These are phyloP conservation scores for Stercorarius parasiticus DNA, from an alignment of 2,113 vertebrate genomes.

Conservation along the genomic window DNA sequence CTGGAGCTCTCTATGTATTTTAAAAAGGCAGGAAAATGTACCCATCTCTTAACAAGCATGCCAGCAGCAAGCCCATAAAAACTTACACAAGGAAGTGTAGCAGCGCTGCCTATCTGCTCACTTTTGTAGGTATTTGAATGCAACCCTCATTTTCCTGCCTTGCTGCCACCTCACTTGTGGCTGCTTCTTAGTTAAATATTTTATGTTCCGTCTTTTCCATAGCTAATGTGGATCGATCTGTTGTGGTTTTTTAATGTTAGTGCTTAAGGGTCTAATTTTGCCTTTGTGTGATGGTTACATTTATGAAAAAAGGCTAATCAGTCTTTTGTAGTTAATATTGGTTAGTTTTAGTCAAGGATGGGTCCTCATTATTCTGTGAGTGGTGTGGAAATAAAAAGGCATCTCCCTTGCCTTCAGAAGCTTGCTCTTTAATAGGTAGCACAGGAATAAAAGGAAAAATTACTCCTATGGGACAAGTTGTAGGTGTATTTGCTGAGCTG, in stretches of 20 bases:
- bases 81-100: not conserved
- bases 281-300: not conserved
- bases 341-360: not conserved
- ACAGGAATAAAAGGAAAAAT: not conserved
- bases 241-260: not conserved
- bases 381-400: not conserved
- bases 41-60: not conserved
- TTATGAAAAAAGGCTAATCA: not conserved
- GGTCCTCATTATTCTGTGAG: not conserved
- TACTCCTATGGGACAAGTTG: not conserved
- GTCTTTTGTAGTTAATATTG: not conserved
- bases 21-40: not conserved
- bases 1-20: not conserved
- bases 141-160: not conserved
- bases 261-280: not conserved
- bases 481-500: not conserved
- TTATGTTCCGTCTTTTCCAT: not conserved
- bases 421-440: not conserved
- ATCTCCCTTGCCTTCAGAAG: not conserved
- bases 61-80: not conserved
- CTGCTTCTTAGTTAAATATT: not conserved
- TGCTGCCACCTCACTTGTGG: not conserved
- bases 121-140: not conserved
- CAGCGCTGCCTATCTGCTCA: not conserved
- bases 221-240: not conserved